These are phyloP conservation scores for Micoletzkya japonica DNA, from an alignment of 2,888 invertebrate genomes.

Conservation along the genomic window DNA sequence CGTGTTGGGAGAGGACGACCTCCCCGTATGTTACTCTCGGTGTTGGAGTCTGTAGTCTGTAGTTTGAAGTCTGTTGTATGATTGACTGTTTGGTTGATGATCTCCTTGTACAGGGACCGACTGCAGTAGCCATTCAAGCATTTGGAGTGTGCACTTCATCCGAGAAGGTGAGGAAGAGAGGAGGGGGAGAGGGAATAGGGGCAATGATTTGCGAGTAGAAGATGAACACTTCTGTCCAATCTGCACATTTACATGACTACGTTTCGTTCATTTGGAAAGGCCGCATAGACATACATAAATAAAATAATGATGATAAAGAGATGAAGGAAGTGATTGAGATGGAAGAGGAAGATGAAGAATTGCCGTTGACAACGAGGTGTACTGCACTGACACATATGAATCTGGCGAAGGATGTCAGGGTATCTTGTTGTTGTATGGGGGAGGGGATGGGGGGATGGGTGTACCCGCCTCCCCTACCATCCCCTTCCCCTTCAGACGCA, in stretches of 20 bases:
- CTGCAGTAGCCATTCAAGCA: slow-evolving; percentile 22
- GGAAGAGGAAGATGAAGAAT: slow-evolving; percentile 8
- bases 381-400: not conserved
- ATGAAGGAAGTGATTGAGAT: no score
- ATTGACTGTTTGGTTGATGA: no score
- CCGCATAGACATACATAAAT: no score
- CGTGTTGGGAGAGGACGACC: slow-evolving; percentile 47
- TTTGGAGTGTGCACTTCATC: slow-evolving; percentile 19
- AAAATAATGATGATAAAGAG: no score
- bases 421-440: not conserved
- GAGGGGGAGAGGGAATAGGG: not conserved
- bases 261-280: no score
- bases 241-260: no score
- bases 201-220: not conserved
- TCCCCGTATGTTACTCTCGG: slow-evolving; percentile 23
- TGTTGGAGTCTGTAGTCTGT: no score
- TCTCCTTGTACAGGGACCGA: no score
- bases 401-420: slow-evolving; percentile 12
- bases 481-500: slow-evolving; percentile 17
- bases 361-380: slow-evolving; percentile 10
- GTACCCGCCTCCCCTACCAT: not conserved
- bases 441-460: not conserved
- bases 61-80: not conserved
- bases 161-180: not conserved
- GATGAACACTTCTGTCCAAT: no score